Percentiles rank a stretch among this genome's conserved stretches.
Evolutionary conservation across 1,140 invertebrate species (phyloP).

Genomic region (Neomicropteryx cornuta): DNA sequence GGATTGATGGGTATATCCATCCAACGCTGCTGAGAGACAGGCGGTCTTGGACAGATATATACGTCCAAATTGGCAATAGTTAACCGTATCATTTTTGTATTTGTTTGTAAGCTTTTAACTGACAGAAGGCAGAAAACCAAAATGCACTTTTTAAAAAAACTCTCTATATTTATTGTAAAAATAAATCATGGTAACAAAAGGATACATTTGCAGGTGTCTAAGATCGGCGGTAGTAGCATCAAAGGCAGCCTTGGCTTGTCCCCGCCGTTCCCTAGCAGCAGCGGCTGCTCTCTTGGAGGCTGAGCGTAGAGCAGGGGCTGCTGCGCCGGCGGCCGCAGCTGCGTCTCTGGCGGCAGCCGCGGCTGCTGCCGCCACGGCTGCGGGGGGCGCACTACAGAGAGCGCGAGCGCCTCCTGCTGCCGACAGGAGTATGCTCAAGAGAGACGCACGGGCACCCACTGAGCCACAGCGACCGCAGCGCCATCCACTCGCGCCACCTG

Average conservation of each 20-base stretch:
- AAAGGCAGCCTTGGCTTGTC: conserved; percentile 83
- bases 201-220: conserved; percentile 60
- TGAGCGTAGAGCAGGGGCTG: conserved; percentile 69
- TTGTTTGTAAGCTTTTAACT: too few species aligned
- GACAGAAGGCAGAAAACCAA: too few species aligned
- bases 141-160: too few species aligned
- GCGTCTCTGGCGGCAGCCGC: conserved; percentile 77
- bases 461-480: conserved; percentile 55
- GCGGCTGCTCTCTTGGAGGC: conserved; percentile 62
- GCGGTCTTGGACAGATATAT: too few species aligned
- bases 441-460: conserved; percentile 67
- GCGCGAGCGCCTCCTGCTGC: conserved; percentile 69
- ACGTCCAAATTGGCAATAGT: too few species aligned
- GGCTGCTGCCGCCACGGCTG: conserved; percentile 77
- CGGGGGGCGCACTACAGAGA: conserved; percentile 81
- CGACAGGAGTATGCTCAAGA: conserved; percentile 64
- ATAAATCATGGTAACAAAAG: conserved; percentile 17
- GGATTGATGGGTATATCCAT: too few species aligned
- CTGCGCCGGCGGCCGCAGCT: conserved; percentile 82
- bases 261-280: conserved; percentile 67
- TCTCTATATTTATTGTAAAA: too few species aligned
- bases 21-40: too few species aligned
- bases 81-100: too few species aligned
- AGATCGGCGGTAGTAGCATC: conserved; percentile 84
- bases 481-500: conserved; percentile 60